Conservation (phyloP, 2,113 vertebrate species). For the Hippolais icterina region DNA sequence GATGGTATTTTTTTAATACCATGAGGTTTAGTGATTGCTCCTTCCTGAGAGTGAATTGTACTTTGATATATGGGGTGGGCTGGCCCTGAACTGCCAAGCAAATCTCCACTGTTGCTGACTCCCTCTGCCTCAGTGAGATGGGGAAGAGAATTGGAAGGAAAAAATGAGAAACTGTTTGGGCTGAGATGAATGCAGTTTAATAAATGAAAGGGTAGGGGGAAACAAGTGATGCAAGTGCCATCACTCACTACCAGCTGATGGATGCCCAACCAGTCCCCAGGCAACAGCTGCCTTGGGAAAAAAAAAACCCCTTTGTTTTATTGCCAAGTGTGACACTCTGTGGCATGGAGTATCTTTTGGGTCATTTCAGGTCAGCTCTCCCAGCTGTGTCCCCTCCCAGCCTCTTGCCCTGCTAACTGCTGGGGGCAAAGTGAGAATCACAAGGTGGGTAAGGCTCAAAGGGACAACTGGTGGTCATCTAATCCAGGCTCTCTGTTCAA, state of each 20-base stretch:
- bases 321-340: rapidly evolving
- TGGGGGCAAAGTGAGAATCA: background rate
- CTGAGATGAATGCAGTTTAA: background rate
- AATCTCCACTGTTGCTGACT: rapidly evolving
- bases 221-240: background rate
- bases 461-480: background rate
- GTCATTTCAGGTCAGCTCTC: background rate
- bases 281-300: background rate
- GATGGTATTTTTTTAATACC: background rate
- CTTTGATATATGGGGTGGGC: background rate
- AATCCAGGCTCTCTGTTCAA: background rate
- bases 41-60: background rate
- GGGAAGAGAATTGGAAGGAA: background rate
- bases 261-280: background rate
- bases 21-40: background rate
- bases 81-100: background rate
- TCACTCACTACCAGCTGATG: background rate
- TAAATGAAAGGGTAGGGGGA: background rate
- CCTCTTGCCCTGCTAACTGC: background rate
- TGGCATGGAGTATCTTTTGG: background rate
- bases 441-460: background rate
- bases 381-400: background rate
- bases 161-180: background rate
- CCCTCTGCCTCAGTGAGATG: background rate
- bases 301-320: background rate